Percentiles rank a stretch among this genome's conserved stretches.
These are phyloP conservation scores for Thecocarcelia acutangulata DNA, from an alignment of 2,888 invertebrate species.

Conservation along the genomic window DNA sequence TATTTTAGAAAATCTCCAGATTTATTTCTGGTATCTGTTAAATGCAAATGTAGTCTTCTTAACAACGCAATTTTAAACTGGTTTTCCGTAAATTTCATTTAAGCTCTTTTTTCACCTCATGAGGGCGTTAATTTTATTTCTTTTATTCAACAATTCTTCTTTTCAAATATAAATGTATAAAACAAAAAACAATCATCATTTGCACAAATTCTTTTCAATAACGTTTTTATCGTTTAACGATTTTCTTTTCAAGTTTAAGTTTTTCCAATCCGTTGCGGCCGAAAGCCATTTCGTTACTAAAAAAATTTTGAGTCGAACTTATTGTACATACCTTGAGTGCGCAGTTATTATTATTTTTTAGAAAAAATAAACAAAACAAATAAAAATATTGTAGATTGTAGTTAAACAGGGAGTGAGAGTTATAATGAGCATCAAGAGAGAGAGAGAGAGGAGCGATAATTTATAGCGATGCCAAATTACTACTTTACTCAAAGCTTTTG, in stretches of 20 bases:
- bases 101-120: slow-evolving; percentile 30
- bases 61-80: slow-evolving; percentile 46
- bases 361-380: slow-evolving; percentile 35
- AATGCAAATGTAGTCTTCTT: slow-evolving; percentile 64
- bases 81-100: slow-evolving; percentile 49
- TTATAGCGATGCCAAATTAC: slow-evolving; percentile 24
- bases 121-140: slow-evolving; percentile 40
- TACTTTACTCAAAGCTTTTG: slow-evolving; percentile 10
- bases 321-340: slow-evolving; percentile 63
- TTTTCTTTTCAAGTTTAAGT: slow-evolving; percentile 58
- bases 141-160: slow-evolving; percentile 50
- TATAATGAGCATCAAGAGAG: slow-evolving; percentile 19
- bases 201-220: slow-evolving; percentile 27
- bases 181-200: slow-evolving; percentile 26
- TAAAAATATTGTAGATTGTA: slow-evolving; percentile 30
- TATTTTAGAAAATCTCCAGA: neutral
- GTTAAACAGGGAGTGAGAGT: slow-evolving; percentile 49
- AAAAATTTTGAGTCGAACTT: slow-evolving; percentile 62
- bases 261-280: slow-evolving; percentile 78
- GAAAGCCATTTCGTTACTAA: slow-evolving; percentile 82
- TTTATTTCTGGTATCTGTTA: slow-evolving; percentile 45
- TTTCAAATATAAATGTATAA: slow-evolving; percentile 29
- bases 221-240: slow-evolving; percentile 44
- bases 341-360: slow-evolving; percentile 60
- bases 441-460: neutral